Base-by-base conservation (phyloP, 2,797 vertebrate species). In the Eulemur albifrons region DNA sequence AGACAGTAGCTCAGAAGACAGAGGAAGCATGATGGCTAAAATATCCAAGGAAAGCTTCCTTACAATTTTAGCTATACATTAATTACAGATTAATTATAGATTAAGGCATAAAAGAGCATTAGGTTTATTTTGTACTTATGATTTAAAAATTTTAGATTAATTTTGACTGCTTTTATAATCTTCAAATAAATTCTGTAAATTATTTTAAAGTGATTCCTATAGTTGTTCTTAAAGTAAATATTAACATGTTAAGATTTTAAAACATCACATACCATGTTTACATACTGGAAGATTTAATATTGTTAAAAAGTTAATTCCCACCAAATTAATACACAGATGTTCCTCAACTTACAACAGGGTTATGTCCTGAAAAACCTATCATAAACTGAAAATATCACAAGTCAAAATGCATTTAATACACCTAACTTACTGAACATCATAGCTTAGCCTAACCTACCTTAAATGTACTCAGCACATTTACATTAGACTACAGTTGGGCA, bases 151-250 rank as follows among this genome's bases (percentile, higher is more conserved):
- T 32, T 2, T 54, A 17, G 50, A 69, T 91, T 88, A 85, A 45
- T 73, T 63, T 40, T 67, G 35, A 87, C 14, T 38, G 30, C 12
- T 76, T 50, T 76, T 95, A 72, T 92, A 89, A 84, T 63, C 73
- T 92, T 67, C 43, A 90, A 73, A 92, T 72, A 67, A 95, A 87
- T 43, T 65, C 87, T 82, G 30, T 52, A 75, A 88, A 80, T 92
- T 82, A 79, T 90, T 92, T 84, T 50, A 63, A 89, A 92, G n/a
- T n/a, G 15, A 85, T 48, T 89, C 79, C 23, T 89, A 23, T 32
- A 80, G 30, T 45, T 73, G 75, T 73, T 85, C 50, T 83, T 73
- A 85, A 93, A 84, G 52, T 70, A 40, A 93, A 35, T n/a, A 82
- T 50, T 63, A 73, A 76, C 13, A 69, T 32, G 35, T 48, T 93